Evolutionary conservation across 2,113 vertebrate species (phyloP).

Genomic region (Ciconia stormi): DNA sequence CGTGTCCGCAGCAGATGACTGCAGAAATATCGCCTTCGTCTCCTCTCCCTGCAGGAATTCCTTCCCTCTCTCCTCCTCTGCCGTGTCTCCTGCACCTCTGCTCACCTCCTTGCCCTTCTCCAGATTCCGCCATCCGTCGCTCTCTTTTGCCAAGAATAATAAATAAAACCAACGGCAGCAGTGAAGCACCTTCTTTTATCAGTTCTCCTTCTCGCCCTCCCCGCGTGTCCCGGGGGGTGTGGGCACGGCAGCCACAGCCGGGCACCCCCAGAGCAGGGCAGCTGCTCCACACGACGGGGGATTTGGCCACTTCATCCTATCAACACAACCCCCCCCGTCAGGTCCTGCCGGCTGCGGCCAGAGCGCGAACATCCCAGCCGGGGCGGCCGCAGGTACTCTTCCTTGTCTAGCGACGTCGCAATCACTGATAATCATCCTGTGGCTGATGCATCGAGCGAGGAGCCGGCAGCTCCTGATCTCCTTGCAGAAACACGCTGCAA

Average conservation of each 20-base stretch:
- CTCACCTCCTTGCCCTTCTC: background rate
- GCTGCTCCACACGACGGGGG: background rate
- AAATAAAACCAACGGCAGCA: background rate
- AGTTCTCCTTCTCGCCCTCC: background rate
- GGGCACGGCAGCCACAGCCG: background rate
- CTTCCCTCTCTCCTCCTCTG: background rate
- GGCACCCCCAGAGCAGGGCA: background rate
- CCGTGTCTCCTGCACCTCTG: background rate
- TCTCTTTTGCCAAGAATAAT: background rate
- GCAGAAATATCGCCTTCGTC: background rate
- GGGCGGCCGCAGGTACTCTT: background rate
- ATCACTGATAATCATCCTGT: background rate
- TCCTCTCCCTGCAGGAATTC: background rate
- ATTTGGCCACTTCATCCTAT: background rate
- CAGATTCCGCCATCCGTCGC: background rate
- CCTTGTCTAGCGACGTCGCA: background rate
- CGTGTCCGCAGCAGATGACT: background rate
- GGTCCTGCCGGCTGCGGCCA: background rate
- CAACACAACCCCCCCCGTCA: background rate
- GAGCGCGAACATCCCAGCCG: background rate
- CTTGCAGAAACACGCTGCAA: background rate
- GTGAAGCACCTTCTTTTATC: background rate
- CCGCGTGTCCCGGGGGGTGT: accelerated
- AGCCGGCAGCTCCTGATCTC: background rate
- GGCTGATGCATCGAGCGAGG: background rate